Conservation (phyloP, 2,888 invertebrate genomes). For the Drosophila setosimentum region DNA sequence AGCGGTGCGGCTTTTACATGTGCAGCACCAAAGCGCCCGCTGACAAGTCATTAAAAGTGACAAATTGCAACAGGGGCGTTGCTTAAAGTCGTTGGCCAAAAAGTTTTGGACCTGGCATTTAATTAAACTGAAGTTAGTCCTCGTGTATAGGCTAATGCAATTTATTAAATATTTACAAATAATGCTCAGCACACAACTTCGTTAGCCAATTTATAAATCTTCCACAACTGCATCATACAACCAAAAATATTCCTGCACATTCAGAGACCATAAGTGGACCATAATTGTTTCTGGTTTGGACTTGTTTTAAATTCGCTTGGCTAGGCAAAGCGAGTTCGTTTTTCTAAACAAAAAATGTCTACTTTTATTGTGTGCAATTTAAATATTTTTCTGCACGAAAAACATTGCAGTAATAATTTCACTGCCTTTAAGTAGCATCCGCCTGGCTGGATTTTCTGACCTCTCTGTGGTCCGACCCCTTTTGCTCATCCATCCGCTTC, state of each 20-base stretch:
- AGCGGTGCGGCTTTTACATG: slow-evolving; percentile 38
- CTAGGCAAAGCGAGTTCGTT: not conserved
- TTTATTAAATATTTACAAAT: slow-evolving; percentile 72
- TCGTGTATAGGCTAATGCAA: slow-evolving; percentile 64
- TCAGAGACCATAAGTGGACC: slow-evolving; percentile 27
- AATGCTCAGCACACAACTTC: slow-evolving; percentile 58
- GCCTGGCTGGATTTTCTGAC: slow-evolving; percentile 9
- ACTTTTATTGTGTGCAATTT: slow-evolving; percentile 22
- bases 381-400: slow-evolving; percentile 3
- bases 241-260: slow-evolving; percentile 1
- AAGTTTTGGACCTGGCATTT: slow-evolving; percentile 67
- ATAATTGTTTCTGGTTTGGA: slow-evolving; percentile 35
- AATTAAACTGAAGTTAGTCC: slow-evolving; percentile 72
- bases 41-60: slow-evolving; percentile 79
- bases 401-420: slow-evolving; percentile 18
- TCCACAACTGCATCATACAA: slow-evolving; percentile 32
- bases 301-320: slow-evolving; percentile 37
- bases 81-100: slow-evolving; percentile 56
- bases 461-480: slow-evolving; percentile 3
- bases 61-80: slow-evolving; percentile 67
- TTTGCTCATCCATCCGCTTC: slow-evolving; percentile 49
- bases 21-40: slow-evolving; percentile 65
- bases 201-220: slow-evolving; percentile 39
- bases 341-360: not conserved
- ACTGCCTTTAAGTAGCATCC: slow-evolving; percentile 14